Percentiles rank a stretch among this genome's conserved stretches.
These are phyloP conservation scores for Eupithecia abbreviata DNA, from an alignment of 2,888 invertebrate species.

Conservation along the genomic window DNA sequence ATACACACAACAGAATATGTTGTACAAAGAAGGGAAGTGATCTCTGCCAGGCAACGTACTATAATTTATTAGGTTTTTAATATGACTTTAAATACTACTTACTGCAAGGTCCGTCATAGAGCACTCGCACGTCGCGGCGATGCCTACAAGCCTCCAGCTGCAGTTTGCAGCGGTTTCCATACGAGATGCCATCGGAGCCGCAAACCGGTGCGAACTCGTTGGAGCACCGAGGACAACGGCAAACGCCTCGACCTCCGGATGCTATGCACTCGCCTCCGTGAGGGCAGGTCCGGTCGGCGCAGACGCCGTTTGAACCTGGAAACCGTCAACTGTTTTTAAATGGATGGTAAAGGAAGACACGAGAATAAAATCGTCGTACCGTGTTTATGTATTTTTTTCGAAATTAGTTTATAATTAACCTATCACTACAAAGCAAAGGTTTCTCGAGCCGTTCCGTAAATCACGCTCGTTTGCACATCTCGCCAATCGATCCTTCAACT, in stretches of 20 bases:
- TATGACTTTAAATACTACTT: constrained; percentile 71
- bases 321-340: neutral
- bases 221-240: constrained; percentile 93
- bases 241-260: constrained; percentile 89
- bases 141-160: constrained; percentile 91
- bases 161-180: constrained; percentile 92
- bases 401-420: no score
- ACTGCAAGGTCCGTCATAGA: constrained; percentile 94
- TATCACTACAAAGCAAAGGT: no score
- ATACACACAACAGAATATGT: no score
- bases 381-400: no score
- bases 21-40: no score
- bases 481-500: no score
- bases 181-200: constrained; percentile 92
- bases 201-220: constrained; percentile 94
- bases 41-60: no score
- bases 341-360: neutral
- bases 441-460: no score
- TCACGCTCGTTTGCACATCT: no score
- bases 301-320: constrained; percentile 86
- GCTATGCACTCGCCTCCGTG: constrained; percentile 88
- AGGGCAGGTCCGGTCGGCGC: constrained; percentile 88
- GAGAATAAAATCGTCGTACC: neutral
- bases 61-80: no score
- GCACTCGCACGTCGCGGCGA: constrained; percentile 88